Evolutionary conservation across 2,888 invertebrate genomes (phyloP).

Genomic region (Maniola hyperantus): DNA sequence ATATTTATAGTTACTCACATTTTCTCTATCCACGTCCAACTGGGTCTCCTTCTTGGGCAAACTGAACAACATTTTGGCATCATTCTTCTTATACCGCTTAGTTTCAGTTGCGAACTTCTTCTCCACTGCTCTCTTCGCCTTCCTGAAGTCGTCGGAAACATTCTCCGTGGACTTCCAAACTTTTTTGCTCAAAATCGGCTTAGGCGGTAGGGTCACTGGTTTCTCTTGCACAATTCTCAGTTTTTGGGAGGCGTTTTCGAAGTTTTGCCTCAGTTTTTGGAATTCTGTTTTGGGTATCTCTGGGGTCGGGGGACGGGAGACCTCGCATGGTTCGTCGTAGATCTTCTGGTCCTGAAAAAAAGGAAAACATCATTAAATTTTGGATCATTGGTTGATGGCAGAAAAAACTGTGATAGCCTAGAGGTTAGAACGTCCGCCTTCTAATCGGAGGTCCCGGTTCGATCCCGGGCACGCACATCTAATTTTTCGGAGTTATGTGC

Average conservation of each 20-base stretch:
- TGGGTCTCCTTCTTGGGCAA: slow-evolving; percentile 59
- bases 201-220: slow-evolving; percentile 45
- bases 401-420: too few species aligned
- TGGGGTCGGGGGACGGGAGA: slow-evolving; percentile 49
- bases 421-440: too few species aligned
- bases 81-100: slow-evolving; percentile 49
- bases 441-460: too few species aligned
- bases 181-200: slow-evolving; percentile 52
- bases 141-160: slow-evolving; percentile 43
- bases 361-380: neutral
- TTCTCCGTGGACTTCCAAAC: slow-evolving; percentile 53
- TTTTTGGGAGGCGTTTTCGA: slow-evolving; percentile 53
- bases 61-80: slow-evolving; percentile 46
- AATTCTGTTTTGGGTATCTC: slow-evolving; percentile 56
- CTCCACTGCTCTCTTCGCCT: slow-evolving; percentile 44
- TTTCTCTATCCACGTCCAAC: slow-evolving; percentile 68
- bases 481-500: too few species aligned
- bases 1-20: slow-evolving; percentile 59
- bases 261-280: slow-evolving; percentile 61
- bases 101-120: slow-evolving; percentile 57
- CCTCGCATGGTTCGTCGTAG: slow-evolving; percentile 68
- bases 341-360: slow-evolving; percentile 62
- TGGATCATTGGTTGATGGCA: neutral
- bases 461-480: too few species aligned
- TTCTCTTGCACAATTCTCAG: slow-evolving; percentile 38